A percentile compares a stretch with the other conserved stretches of the same genome.
Conservation (phyloP, 92 coral and sea anemone genomes). For the Parazoanthus darwini region DNA sequence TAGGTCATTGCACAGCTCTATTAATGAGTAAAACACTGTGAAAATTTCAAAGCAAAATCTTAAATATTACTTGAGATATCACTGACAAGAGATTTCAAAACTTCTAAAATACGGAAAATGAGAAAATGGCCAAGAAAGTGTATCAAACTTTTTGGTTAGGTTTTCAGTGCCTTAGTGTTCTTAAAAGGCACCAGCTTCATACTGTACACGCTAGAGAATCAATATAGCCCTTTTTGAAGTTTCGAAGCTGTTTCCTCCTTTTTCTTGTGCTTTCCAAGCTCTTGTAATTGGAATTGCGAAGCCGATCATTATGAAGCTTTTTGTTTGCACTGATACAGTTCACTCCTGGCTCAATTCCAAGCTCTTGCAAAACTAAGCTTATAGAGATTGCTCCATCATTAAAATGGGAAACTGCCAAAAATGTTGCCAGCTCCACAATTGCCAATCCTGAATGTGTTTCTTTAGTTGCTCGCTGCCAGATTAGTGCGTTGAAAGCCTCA, state of each 20-base stretch:
- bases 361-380: constrained; percentile 46
- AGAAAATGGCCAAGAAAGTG: constrained; percentile 21
- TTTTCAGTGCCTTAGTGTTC: not conserved
- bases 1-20: constrained; percentile 44
- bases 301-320: constrained; percentile 48
- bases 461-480: constrained; percentile 68
- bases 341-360: constrained; percentile 44
- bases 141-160: constrained; percentile 21
- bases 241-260: constrained; percentile 39
- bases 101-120: constrained; percentile 29
- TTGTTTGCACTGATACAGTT: constrained; percentile 30
- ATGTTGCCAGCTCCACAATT: constrained; percentile 51
- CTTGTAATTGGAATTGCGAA: constrained; percentile 49
- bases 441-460: constrained; percentile 63
- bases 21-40: constrained; percentile 21
- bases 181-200: constrained; percentile 53
- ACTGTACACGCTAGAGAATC: constrained; percentile 26
- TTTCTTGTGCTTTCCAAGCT: constrained; percentile 45
- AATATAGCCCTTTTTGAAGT: constrained; percentile 47
- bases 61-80: constrained; percentile 37
- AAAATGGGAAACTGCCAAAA: constrained; percentile 49
- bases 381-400: constrained; percentile 48
- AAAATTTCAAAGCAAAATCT: constrained; percentile 44
- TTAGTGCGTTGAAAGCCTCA: constrained; percentile 71
- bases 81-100: constrained; percentile 27